Evolutionary conservation across 2,888 invertebrate genomes (phyloP).

Genomic region (Tryphoninae sp.): DNA sequence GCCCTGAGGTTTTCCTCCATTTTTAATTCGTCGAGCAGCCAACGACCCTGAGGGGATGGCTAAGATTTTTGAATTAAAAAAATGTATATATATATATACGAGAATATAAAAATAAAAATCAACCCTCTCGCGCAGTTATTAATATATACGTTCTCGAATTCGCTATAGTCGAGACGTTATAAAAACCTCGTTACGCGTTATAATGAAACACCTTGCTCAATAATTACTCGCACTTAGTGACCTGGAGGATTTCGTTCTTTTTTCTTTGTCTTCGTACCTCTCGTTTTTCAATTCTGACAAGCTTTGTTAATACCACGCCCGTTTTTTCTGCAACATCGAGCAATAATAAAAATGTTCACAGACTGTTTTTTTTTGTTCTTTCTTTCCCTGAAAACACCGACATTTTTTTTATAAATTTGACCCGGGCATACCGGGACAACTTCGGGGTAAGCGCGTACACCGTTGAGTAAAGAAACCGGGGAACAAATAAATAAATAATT

Average conservation of each 20-base stretch:
- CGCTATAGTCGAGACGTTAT: conserved; percentile 2
- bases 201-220: conserved; percentile 41
- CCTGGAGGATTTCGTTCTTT: conserved; percentile 22
- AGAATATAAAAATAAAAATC: too few relatives aligned
- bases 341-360: neutral
- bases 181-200: conserved; percentile 14
- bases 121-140: neutral
- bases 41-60: neutral
- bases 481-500: conserved; percentile 39
- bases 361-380: too few relatives aligned
- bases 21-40: neutral
- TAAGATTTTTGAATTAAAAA: neutral
- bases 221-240: conserved; percentile 44
- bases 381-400: too few relatives aligned
- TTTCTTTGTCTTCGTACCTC: neutral
- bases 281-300: neutral
- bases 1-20: neutral
- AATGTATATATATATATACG: too few relatives aligned
- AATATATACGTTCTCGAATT: neutral
- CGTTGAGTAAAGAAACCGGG: neutral
- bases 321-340: neutral
- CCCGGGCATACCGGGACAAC: too few relatives aligned
- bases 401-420: too few relatives aligned
- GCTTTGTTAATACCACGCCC: too few relatives aligned
- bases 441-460: too few relatives aligned